Evolutionary conservation across 2,113 vertebrate genomes (phyloP).

Genomic region (Pygoscelis adeliae): DNA sequence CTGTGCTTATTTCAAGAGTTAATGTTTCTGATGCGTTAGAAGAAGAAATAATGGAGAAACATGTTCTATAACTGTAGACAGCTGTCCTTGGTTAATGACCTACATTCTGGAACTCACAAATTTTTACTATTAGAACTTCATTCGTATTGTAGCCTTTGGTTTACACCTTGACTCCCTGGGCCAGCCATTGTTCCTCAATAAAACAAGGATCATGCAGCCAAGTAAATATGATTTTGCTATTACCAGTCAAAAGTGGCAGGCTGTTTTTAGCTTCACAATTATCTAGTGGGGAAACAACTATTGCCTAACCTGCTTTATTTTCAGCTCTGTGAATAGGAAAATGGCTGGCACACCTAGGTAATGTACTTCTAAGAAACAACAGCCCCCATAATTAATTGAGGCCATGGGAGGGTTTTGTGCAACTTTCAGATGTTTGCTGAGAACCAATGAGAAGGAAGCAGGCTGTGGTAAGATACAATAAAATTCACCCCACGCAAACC

Average conservation of each 20-base stretch:
- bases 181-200: not conserved
- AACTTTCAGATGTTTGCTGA: not conserved
- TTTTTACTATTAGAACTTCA: not conserved
- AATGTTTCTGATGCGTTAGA: not conserved
- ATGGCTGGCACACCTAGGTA: not conserved
- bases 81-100: not conserved
- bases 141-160: not conserved
- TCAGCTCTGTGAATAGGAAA: not conserved
- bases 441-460: not conserved
- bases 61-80: not conserved
- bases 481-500: not conserved
- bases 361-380: not conserved
- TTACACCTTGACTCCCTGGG: not conserved
- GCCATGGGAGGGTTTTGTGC: fast-evolving
- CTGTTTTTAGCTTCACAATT: not conserved
- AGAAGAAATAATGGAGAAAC: not conserved
- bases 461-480: not conserved
- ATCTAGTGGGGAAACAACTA: not conserved
- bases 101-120: not conserved
- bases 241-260: not conserved
- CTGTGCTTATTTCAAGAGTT: not conserved
- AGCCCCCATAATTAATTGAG: not conserved
- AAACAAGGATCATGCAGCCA: not conserved
- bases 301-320: not conserved
- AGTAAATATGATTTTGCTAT: not conserved